Conservation (phyloP, 35 echinoderm and acorn worm genomes). For the Acanthaster planci region DNA sequence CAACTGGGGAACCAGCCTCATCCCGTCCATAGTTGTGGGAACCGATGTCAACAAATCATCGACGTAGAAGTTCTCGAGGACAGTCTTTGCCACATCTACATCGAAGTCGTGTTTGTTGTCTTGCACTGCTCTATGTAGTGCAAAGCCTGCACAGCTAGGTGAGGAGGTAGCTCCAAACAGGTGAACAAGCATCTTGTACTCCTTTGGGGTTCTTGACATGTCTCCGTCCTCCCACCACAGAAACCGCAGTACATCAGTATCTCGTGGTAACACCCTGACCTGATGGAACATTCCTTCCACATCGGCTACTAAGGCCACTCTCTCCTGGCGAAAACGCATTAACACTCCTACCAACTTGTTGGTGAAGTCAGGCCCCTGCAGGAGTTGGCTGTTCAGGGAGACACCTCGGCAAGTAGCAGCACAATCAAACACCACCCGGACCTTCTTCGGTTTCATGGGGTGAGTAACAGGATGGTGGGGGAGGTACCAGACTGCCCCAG, state of each 20-base stretch:
- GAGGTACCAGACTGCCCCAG: slow-evolving; percentile 33
- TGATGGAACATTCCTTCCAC: slow-evolving; percentile 66
- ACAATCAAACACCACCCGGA: slow-evolving; percentile 39
- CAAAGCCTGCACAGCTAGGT: slow-evolving; percentile 58
- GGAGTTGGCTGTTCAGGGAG: slow-evolving; percentile 45
- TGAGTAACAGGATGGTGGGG: slow-evolving; percentile 40
- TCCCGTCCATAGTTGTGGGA: slow-evolving; percentile 49
- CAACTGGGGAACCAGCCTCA: slow-evolving; percentile 34
- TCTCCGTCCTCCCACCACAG: slow-evolving; percentile 61
- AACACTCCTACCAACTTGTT: slow-evolving; percentile 45
- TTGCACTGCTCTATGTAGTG: slow-evolving; percentile 40
- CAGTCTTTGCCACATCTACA: slow-evolving; percentile 31
- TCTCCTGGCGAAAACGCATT: slow-evolving; percentile 33
- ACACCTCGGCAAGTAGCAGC: slow-evolving; percentile 5
- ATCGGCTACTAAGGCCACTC: slow-evolving; percentile 19
- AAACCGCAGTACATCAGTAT: slow-evolving; percentile 23
- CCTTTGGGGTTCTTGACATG: neutral
- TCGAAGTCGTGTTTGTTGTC: slow-evolving; percentile 44
- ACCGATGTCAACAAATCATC: slow-evolving; percentile 60
- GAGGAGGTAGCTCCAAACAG: slow-evolving; percentile 71
- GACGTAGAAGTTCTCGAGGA: slow-evolving; percentile 64
- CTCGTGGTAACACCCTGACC: slow-evolving; percentile 24
- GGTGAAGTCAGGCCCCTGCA: slow-evolving; percentile 54
- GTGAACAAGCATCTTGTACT: slow-evolving; percentile 66
- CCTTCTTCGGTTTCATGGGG: slow-evolving; percentile 31